Base-by-base conservation (phyloP, 2,113 vertebrate genomes). In the Sialia sialis region DNA sequence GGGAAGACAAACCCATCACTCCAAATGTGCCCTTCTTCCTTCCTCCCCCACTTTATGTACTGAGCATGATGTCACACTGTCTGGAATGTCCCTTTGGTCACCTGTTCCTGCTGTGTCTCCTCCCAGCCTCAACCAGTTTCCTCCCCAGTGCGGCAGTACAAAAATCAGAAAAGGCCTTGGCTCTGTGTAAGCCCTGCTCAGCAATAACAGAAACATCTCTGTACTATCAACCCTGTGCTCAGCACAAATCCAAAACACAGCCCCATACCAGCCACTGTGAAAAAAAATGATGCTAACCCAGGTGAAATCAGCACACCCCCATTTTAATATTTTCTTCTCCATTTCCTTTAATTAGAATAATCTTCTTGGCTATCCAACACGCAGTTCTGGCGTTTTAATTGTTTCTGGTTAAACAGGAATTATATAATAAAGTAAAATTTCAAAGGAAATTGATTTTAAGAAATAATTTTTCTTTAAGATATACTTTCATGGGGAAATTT, bases 81-180 rank as follows among this genome's bases (percentile, higher is more conserved):
- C 69, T 84, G 41, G 23, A 51, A 27, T 51, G 49, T 27, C 9
- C 18, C 41, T 39, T n/a, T 55, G 41, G 15, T 29, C 15, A 16
- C 29, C 22, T 39, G 39, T 22, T 5, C 58, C 0, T 0, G 29
- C 59, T 48, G 11, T n/a, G 27, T 29, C 29, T 7, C 49, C 49
- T 55, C 13, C 16, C 41, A 67, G 1, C 2, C 16, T 25, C 9
- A 48, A 38, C 21, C 39, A 63, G 17, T 3, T 39, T 0, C 14
- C 39, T 55, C 14, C 14, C n/a, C 18, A 74, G 7, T 0, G 0
- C 18, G 9, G 7, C 27, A 38, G 6, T 3, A 27, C 0, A 1
- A 36, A 14, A 38, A 23, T 14, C 14, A 84, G 39, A 22, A 27
- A 27, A 73, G 5, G 11, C 22, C 14, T 2, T 64, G 58, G 22